A percentile compares a stretch with the other conserved stretches of the same genome.
These are phyloP conservation scores for Gallinago undulata DNA, from an alignment of 2,113 vertebrate species.

Conservation along the genomic window DNA sequence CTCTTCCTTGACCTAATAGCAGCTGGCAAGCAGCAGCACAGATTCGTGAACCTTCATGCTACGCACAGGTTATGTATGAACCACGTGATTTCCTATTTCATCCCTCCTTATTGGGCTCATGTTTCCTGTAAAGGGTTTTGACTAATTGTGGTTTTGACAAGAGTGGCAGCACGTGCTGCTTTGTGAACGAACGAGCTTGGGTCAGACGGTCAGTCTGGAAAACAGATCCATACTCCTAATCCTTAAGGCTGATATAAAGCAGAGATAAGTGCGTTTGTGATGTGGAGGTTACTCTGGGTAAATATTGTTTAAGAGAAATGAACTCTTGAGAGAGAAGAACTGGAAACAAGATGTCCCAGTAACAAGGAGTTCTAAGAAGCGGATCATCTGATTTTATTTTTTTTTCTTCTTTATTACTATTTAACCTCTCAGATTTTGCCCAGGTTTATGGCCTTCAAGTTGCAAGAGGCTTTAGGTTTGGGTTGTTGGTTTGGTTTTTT, in stretches of 20 bases:
- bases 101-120: constrained; percentile 74
- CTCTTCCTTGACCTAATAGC: not conserved
- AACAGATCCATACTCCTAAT: constrained; percentile 77
- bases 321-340: not conserved
- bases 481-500: not conserved
- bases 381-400: not conserved
- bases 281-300: constrained; percentile 57
- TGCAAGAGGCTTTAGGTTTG: not conserved
- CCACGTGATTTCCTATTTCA: constrained; percentile 77
- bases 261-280: constrained; percentile 68
- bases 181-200: constrained; percentile 50
- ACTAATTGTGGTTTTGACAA: constrained; percentile 81
- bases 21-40: constrained; percentile 45
- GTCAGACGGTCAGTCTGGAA: constrained; percentile 81
- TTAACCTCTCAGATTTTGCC: not conserved
- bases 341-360: constrained; percentile 20
- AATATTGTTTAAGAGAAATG: constrained; percentile 7
- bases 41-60: not conserved
- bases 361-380: not conserved
- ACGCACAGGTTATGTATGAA: not conserved
- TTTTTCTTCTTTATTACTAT: not conserved
- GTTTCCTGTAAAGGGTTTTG: constrained; percentile 86
- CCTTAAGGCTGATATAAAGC: constrained; percentile 73
- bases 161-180: constrained; percentile 69
- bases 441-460: not conserved